Base-by-base conservation (phyloP, 2,888 invertebrate genomes). In the Cerceris ruficornis region DNA sequence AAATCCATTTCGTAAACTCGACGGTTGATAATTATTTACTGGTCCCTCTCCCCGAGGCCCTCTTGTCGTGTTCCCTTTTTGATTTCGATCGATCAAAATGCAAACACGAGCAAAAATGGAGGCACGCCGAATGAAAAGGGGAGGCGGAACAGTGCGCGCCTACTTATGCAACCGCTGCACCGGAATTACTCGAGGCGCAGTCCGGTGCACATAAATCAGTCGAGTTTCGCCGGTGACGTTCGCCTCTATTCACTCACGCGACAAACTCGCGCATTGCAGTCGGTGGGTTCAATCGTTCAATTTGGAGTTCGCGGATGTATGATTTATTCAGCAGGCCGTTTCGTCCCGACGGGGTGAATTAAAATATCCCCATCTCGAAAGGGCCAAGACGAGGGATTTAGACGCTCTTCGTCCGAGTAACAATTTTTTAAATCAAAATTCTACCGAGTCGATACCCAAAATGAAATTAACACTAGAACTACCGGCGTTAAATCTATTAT, bases 161-260 rank as follows among this genome's bases (percentile, higher is more conserved):
- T 65, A 55, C 75, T 84, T 70, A 77, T 82, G 70, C 74, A 60
- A 64, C 50, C 68, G 67, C 54, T 68, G 11, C 65, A 59, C 54
- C 55, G 65, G 75, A 81, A 85, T 83, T 83, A 80, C 70, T 80
- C 77, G 28, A 42, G 15, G 55, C 52, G 54, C 66, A 54, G 71
- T 57, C 60, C 58, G 65, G 39, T 69, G 66, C 69, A 75, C 68
- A 82, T 83, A 78, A 85, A 85, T 85, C 85, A 80, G 64, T 43
- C 72, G 69, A 39, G 55, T 62, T 42, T 67, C 77, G 52, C 50
- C 74, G 64, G 43, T 59, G 74, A 68, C 74, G 61, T 60, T 59
- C 64, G 69, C 46, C 59, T 68, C 70, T 13, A 69, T 75, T 76
- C 70, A 67, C 57, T 62, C 75, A 74, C 80, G 77, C 69, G 84